Evolutionary conservation across 2,113 vertebrate genomes (phyloP).

Genomic region (Macaca fascicularis): T2T-MFA8v1.1 NC_088380.1:86698501-86699000

Average conservation of each 20-base stretch:
- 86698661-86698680: neutral
- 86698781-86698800: no score
- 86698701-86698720: neutral
- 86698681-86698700: neutral
- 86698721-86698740: neutral
- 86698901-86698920: no score
- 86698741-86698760: neutral
- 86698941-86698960: no score
- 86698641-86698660: neutral
- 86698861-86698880: no score
- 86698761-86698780: neutral
- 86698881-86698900: no score
- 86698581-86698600: neutral
- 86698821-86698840: no score
- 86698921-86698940: no score
- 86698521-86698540: neutral
- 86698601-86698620: neutral
- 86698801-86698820: no score
- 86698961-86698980: no score
- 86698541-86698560: neutral
- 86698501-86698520: neutral
- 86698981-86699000: no score
- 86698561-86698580: neutral
- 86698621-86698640: neutral
- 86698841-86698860: no score